Evolutionary conservation across 2,113 vertebrate species (phyloP), one percentile per base, ranked within the genome.

Genomic region (Apeltes quadracus): DNA sequence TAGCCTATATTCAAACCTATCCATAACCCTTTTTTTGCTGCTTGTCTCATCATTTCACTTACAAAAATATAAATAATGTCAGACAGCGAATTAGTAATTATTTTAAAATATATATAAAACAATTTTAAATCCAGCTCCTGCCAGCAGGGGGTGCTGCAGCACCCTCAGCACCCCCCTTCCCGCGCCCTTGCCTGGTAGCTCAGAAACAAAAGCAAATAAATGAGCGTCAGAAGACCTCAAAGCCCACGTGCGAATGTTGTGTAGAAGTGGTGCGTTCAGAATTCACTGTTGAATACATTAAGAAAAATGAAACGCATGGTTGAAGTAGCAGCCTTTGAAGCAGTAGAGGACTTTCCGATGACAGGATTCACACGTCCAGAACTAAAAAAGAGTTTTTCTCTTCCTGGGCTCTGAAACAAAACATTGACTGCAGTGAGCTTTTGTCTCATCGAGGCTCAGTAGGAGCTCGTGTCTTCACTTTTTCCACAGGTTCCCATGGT

Each of bases 361-460:
- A 58, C 53, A 51, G 25, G n/a, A 48, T 11, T 7, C 46, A 50
- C 44, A n/a, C 18, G 18, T 36, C 14, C n/a, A 41, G 14, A 51
- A 36, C n/a, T 27, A 51, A 51, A 55, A 54, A 34, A 20, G 13
- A 55, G 50, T 58, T 66, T 62, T 9, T 36, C 22, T 65, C 27
- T 18, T 70, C 55, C 61, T 50, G 54, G n/a, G n/a, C n/a, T n/a
- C n/a, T 22, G 27, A 69, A 16, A 20, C 5, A n/a, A 57, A 72
- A 44, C 3, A 29, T 12, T 50, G n/a, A 4, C 12, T 15, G 34
- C 46, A 57, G 20, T 48, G 20, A 1, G 34, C 51, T 15, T 5
- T 44, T 51, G 72, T 57, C 69, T 78, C 61, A 70, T 69, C 27
- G 9, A 63, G n/a, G 29, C n/a, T 22, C 34, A 62, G 54, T 16